Evolutionary conservation across 2,888 invertebrate species (phyloP).

Genomic region (Pterobdella sp.): DNA sequence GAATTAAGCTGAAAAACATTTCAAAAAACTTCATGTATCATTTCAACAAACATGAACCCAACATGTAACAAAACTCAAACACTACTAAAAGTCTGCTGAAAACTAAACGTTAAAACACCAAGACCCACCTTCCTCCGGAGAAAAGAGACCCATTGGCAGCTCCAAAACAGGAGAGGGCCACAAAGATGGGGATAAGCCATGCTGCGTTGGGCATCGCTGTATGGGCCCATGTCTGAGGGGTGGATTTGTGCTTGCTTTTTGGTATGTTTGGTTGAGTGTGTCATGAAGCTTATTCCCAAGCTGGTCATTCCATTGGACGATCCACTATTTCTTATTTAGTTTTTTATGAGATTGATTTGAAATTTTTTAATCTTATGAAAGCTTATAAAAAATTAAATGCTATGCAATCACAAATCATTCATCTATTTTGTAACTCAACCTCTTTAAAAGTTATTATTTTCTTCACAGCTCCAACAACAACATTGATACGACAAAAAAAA

Average conservation of each 20-base stretch:
- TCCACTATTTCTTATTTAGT: neutral
- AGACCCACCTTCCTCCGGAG: constrained; percentile 38
- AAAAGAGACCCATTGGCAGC: constrained; percentile 49
- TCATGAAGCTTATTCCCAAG: neutral
- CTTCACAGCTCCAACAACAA: neutral
- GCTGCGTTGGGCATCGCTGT: constrained; percentile 33
- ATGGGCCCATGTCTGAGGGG: constrained; percentile 37
- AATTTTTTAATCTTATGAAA: neutral
- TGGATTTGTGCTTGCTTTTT: neutral
- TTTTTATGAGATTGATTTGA: neutral
- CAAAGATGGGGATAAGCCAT: constrained; percentile 38
- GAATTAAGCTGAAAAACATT: neutral
- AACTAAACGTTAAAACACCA: neutral
- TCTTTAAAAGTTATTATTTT: too few relatives aligned
- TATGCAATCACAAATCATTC: too few relatives aligned
- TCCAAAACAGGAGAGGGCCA: constrained; percentile 40
- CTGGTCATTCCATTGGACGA: neutral
- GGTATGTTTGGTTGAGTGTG: neutral
- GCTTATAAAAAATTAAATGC: neutral
- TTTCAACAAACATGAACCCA: neutral
- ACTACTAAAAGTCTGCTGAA: too few relatives aligned
- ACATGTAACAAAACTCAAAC: too few relatives aligned
- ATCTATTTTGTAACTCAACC: too few relatives aligned
- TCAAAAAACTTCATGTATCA: neutral
- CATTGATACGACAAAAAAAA: neutral